Evolutionary conservation across 2,888 invertebrate genomes (phyloP), one percentile per base, ranked within the genome.

Genomic region (Tigriopus californicus): DNA sequence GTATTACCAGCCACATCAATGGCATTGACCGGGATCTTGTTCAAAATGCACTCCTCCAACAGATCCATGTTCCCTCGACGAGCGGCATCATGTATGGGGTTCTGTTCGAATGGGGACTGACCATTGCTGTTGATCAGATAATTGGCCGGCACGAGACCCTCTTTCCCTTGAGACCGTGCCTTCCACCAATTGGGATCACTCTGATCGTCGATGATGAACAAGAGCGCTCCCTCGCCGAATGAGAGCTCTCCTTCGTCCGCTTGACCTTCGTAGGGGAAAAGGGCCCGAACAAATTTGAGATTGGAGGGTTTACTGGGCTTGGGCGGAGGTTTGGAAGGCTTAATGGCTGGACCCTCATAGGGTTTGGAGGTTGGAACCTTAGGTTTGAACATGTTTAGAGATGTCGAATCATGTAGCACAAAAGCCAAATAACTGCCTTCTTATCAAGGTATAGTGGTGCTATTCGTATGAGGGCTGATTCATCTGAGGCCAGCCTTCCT

Each of bases 201-300:
- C 64, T 74, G 48, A 72, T 73, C 4, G 71, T 74, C 65, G 67
- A 70, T 10, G 70, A 73, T 62, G 66, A 75, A 60, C 70, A 72
- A 61, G 71, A 73, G 66, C 65, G 74, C 65, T 73, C 72, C n/a
- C 66, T 74, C 13, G 60, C 63, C 44, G 60, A 63, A 49, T 62
- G 52, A 15, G 10, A 41, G 25, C 48, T 48, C 48, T 33, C 33
- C 33, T 15, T 51, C 49, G 6, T 8, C 48, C 11, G 58, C 25
- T 40, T 56, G 58, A 20, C 18, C 20, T 8, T 18, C 46, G 44
- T 44, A 56, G 24, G 44, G 8, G 24, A 56, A 56, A n/a, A 24
- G n/a, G 13, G 56, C 56, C 8, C 56, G 42, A 20, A 42, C 44
- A 20, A 56, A 54, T 15, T 41, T 56, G 25, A 46, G 10, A 22